Base-by-base conservation (phyloP, 2,797 vertebrate genomes). In the Chloroceryle inda region DNA sequence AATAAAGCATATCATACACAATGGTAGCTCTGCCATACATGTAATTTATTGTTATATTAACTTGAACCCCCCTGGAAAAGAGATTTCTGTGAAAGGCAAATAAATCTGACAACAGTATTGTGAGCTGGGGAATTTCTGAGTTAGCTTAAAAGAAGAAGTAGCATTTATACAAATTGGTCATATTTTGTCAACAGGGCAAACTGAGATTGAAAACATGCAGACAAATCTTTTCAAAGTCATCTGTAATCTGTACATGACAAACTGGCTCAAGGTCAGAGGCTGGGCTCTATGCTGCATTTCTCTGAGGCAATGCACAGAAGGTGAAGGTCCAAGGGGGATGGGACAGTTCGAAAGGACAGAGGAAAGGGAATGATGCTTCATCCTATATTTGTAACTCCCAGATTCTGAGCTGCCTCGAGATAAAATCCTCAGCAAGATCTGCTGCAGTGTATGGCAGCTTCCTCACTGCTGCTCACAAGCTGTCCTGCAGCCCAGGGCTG, bases 21-120 rank as follows among this genome's bases (percentile, higher is more conserved):
- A 38, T 6, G 11, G 59, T 52, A 75, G 55, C 42, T 92, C 64
- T 68, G 67, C 45, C 11, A 6, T 56, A 58, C 29, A 62, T 35
- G 77, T 77, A 61, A 68, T 50, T 85, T 89, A 61, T 10, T 80
- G 44, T 74, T 72, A 49, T 6, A 82, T 59, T 84, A 66, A 85
- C n/a, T 92, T 61, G 55, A 50, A 76, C 12, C 44, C 53, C 53
- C 42, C n/a, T 33, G 53, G 89, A 77, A 95, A 95, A 88, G 72
- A 35, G 40, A 90, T n/a, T 37, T 90, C 31, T 85, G 10, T 64
- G 63, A 69, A 93, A 73, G 44, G 23, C 59, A 68, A 76, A 61
- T 52, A 71, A 76, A 61, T 52, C 45, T 76, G 74, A 67, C 5
- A 47, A 62, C 50, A 59, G 40, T 7, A 77, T 20, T 71, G 24